These are phyloP conservation scores for Notarius quadriscutis DNA, from an alignment of 2,113 vertebrate genomes.

Conservation along the genomic window DNA sequence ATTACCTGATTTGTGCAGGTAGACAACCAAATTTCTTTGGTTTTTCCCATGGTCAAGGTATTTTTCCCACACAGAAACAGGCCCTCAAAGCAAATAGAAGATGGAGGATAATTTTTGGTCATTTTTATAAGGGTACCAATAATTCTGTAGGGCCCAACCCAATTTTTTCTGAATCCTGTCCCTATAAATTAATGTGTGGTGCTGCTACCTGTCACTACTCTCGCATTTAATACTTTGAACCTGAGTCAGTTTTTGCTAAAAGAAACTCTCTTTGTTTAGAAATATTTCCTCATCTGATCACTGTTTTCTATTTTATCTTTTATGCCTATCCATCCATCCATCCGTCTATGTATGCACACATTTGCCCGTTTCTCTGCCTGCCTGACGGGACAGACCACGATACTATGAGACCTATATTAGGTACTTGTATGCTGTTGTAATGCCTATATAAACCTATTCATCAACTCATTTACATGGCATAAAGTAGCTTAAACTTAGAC, in stretches of 20 bases:
- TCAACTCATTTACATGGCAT: neutral
- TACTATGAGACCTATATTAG: slow-evolving; percentile 93
- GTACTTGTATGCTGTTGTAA: slow-evolving; percentile 72
- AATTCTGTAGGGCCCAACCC: neutral
- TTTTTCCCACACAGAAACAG: neutral
- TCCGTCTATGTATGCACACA: neutral
- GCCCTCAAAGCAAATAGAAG: neutral
- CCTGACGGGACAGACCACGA: slow-evolving; percentile 81
- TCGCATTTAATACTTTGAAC: neutral
- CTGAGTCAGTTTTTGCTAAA: neutral
- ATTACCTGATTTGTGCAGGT: neutral
- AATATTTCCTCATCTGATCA: neutral
- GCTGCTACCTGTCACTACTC: neutral
- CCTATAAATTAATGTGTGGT: neutral
- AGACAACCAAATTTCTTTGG: neutral
- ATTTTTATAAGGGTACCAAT: neutral
- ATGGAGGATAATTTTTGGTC: neutral
- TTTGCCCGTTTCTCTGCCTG: slow-evolving; percentile 35
- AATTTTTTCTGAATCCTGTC: neutral
- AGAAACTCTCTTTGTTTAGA: neutral
- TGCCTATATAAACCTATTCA: neutral
- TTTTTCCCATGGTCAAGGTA: neutral
- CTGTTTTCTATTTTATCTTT: slow-evolving; percentile 8
- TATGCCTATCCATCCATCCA: neutral
- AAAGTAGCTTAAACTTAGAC: neutral